Conservation (phyloP, 2,113 vertebrate genomes). For the Urocolius indicus region DNA sequence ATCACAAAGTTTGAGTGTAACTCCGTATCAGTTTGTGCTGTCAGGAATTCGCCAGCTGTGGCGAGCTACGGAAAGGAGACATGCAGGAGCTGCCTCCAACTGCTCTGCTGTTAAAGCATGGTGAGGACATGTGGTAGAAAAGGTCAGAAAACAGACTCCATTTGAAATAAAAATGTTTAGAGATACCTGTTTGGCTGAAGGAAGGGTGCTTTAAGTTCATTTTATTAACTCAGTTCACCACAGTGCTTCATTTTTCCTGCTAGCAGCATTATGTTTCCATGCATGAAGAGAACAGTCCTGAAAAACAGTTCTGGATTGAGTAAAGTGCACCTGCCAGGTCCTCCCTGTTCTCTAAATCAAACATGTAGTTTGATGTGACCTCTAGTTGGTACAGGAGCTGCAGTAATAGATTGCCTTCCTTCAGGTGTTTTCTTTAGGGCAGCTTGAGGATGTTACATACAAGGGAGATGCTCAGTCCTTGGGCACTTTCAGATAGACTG, state of each 20-base stretch:
- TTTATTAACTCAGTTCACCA: not conserved
- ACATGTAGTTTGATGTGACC: not conserved
- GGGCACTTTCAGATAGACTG: not conserved
- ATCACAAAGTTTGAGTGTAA: not conserved
- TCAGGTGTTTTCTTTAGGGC: not conserved
- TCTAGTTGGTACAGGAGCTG: not conserved
- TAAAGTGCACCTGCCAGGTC: not conserved
- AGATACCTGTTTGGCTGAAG: not conserved
- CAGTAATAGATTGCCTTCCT: not conserved
- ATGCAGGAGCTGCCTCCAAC: not conserved
- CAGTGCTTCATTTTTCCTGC: not conserved
- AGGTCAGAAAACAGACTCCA: not conserved
- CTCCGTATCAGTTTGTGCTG: not conserved
- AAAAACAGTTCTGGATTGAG: not conserved
- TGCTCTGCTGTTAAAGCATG: not conserved
- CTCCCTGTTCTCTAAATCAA: not conserved
- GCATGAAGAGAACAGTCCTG: not conserved
- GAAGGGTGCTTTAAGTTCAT: not conserved
- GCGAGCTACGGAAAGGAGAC: not conserved
- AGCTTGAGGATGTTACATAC: not conserved
- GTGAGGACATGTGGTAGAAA: not conserved
- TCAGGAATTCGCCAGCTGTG: not conserved
- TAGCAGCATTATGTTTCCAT: accelerated
- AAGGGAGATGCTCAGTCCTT: not conserved
- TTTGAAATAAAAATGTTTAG: not conserved